Evolutionary conservation across 23 tunicate genomes (phyloP).

Genomic region (Ascidia mentula): DNA sequence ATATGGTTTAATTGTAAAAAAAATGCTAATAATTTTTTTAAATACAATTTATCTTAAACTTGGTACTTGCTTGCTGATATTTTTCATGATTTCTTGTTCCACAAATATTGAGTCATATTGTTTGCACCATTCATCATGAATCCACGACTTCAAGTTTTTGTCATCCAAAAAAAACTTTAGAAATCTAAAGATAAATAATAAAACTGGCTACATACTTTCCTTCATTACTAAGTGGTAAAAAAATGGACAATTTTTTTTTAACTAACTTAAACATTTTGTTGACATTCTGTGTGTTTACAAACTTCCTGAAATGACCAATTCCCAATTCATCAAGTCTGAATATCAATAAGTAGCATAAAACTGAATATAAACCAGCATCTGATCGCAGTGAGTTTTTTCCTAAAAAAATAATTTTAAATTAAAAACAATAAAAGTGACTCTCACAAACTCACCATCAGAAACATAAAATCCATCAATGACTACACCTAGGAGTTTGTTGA

Average conservation of each 20-base stretch:
- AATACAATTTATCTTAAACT: no score
- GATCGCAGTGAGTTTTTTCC: slow-evolving; percentile 52
- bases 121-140: slow-evolving; percentile 77
- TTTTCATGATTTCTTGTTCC: slow-evolving; percentile 52
- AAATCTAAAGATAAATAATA: slow-evolving; percentile 46
- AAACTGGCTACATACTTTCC: not conserved
- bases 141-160: slow-evolving; percentile 61
- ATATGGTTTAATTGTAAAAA: no score
- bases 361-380: slow-evolving; percentile 46
- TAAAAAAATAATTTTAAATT: not conserved
- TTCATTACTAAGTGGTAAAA: not conserved
- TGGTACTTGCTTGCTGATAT: slow-evolving; percentile 27
- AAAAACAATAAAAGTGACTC: not conserved
- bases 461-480: slow-evolving; percentile 76
- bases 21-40: no score
- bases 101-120: slow-evolving; percentile 66
- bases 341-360: slow-evolving; percentile 68
- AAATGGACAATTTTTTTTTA: not conserved
- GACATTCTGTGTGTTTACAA: slow-evolving; percentile 61
- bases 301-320: slow-evolving; percentile 55
- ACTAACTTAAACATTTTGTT: slow-evolving; percentile 76
- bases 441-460: slow-evolving; percentile 40
- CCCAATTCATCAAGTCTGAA: slow-evolving; percentile 79
- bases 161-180: slow-evolving; percentile 74
- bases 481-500: slow-evolving; percentile 40